Evolutionary conservation across 2,888 invertebrate genomes (phyloP), one percentile per base, ranked within the genome.

Genomic region (Neocrepidodera transversa): DNA sequence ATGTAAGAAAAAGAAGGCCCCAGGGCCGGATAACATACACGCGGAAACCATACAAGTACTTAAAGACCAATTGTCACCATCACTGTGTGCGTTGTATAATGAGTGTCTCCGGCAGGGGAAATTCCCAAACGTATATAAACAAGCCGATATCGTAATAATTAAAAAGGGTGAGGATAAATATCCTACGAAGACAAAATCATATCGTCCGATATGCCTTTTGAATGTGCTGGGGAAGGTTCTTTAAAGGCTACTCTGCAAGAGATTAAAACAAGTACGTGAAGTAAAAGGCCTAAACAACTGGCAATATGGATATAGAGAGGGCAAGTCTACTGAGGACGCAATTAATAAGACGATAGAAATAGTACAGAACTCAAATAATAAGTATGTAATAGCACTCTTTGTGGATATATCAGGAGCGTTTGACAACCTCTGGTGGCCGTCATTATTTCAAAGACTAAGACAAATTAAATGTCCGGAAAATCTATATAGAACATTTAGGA

Each of bases 361-460:
- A 6, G 36, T 13, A 35, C 8, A 14, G 16, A 6, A 18, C 11
- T 2, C n/a, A n/a, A 13, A 51, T 16, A 8, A 26, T 11, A 17
- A 17, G 20, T 3, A 26, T n/a, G 40, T 32, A 35, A 23, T 23
- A 23, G 6, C 23, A 30, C 14, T 53, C 3, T 53, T 28, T 10
- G 13, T 43, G 2, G 53, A 53, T 26, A 53, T 53, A 32, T 43
- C 42, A 2, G 53, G 53, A 10, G 53, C 53, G 11, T 53, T 53
- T 16, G 53, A 53, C 17, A 53, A 53, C 16, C 43, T 42, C 13
- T 53, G 42, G 42, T 53, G 40, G 53, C 42, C 40, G 2, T 10
- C 42, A n/a, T 8, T 40, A 8, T 52, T 52, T 18, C 17, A 38
- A 8, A 38, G 38, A 8, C 18, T 50, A 16, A 23, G 6, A 23